Evolutionary conservation across 2,888 invertebrate species (phyloP).

Genomic region (Agrilus mali): DNA sequence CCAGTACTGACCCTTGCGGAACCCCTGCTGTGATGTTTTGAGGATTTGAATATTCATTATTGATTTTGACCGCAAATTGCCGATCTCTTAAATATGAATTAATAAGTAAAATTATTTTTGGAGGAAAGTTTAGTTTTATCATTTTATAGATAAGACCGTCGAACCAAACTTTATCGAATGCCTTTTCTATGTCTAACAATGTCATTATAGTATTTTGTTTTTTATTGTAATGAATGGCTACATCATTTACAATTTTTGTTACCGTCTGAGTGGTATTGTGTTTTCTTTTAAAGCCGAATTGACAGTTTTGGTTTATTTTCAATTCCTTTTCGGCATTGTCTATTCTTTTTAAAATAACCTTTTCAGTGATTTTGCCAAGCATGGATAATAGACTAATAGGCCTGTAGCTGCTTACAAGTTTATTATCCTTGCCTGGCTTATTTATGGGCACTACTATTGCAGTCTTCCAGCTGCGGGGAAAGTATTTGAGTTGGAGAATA

Average conservation of each 20-base stretch:
- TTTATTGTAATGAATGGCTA: slow-evolving; percentile 17
- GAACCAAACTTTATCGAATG: slow-evolving; percentile 24
- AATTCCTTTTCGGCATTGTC: slow-evolving; percentile 2
- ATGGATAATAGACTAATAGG: slow-evolving; percentile 12
- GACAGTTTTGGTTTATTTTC: slow-evolving; percentile 9
- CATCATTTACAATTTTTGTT: slow-evolving; percentile 17
- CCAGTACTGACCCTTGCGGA: slow-evolving; percentile 11
- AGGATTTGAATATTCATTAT: not conserved
- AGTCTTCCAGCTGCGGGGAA: no score
- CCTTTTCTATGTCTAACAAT: slow-evolving; percentile 24
- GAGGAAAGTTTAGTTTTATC: slow-evolving; percentile 13
- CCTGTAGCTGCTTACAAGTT: slow-evolving; percentile 7
- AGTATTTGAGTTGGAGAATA: no score
- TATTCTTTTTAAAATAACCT: slow-evolving; percentile 7
- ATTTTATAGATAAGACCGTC: slow-evolving; percentile 21
- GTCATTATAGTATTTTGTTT: slow-evolving; percentile 16
- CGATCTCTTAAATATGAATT: slow-evolving; percentile 16
- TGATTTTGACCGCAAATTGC: slow-evolving; percentile 14
- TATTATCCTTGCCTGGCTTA: slow-evolving; percentile 11
- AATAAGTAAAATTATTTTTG: slow-evolving; percentile 13
- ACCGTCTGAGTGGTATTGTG: slow-evolving; percentile 21
- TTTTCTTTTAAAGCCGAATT: slow-evolving; percentile 20
- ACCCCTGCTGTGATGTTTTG: slow-evolving; percentile 11
- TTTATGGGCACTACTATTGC: slow-evolving; percentile 6
- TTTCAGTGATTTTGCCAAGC: slow-evolving; percentile 11